phyloP scores from a whole-genome alignment of 2,797 vertebrate genomes.

The Coluber constrictor region DNA sequence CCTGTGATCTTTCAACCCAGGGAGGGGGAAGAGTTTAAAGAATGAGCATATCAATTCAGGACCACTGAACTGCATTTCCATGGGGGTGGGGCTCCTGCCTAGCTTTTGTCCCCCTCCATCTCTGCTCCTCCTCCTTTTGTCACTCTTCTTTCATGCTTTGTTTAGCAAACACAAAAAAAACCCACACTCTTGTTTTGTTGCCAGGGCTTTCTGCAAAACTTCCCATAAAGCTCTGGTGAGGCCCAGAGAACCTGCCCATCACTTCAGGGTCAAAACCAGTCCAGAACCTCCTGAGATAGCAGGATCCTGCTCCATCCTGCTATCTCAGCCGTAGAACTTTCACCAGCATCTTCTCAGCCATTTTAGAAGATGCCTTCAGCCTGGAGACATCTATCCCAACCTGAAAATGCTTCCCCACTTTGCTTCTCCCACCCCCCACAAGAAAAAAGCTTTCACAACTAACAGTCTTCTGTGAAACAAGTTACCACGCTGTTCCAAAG shows the following conservation, averaged over 20 bases:
- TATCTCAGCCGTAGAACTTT: neutral
- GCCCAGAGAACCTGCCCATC: constrained; percentile 70
- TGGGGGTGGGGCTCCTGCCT: constrained; percentile 76
- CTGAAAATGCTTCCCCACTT: neutral
- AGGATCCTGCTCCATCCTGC: constrained; percentile 35
- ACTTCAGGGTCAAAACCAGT: constrained; percentile 71
- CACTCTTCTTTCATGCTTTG: constrained; percentile 98
- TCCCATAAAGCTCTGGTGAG: constrained; percentile 65
- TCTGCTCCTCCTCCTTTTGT: constrained; percentile 93
- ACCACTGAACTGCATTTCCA: constrained; percentile 82
- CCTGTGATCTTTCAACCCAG: constrained; percentile 78
- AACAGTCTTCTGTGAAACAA: neutral
- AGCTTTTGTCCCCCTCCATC: constrained; percentile 84
- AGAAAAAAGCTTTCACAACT: neutral
- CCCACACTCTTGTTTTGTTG: constrained; percentile 83
- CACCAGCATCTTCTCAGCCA: neutral
- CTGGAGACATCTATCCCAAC: neutral
- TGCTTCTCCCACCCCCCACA: neutral
- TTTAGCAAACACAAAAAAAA: constrained; percentile 97
- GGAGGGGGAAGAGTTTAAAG: constrained; percentile 74
- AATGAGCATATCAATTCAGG: constrained; percentile 79
- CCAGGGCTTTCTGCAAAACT: constrained; percentile 75
- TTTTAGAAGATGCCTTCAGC: neutral
- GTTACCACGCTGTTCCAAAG: neutral
- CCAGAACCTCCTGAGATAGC: constrained; percentile 40